Base-by-base conservation (phyloP, 2,797 vertebrate species). In the Gadopsis marmoratus region DNA sequence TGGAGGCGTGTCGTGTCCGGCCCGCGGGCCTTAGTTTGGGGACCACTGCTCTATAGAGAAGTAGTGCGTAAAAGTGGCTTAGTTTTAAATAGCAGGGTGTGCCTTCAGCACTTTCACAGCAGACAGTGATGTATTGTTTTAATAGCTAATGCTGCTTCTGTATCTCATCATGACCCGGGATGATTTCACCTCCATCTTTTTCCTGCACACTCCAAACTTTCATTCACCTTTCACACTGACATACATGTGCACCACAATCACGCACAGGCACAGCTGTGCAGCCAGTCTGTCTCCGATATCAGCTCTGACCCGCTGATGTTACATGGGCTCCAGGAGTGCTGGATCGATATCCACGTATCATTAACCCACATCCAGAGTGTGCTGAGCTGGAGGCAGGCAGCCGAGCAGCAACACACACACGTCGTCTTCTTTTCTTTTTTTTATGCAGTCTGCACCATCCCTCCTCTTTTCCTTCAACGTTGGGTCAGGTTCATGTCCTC, bases 341-440 rank as follows among this genome's bases (percentile, higher is more conserved):
- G 45, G 75, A 91, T 92, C 91, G 86, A 83, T 91, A 86, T 55
- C 66, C 71, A 61, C 60, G 69, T 88, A 76, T 90, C 84, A 90
- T 89, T 90, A 89, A 90, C 83, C 87, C 74, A 89, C 72, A 87
- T 92, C 77, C 70, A 74, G 68, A 50, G 35, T 45, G 21, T 67
- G 71, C 65, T 71, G 62, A 48, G 69, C 78, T 67, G 53, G 54
- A 84, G 70, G 70, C 79, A 77, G 26, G n/a, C 66, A 53, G 68
- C 43, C 3, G 19, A 65, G 70, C 59, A 65, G 2, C 17, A 6
- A 62, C 50, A 72, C 71, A 82, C 55, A 78, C 68, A 55, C 59
- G 59, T 63, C 6, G 0, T 50, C 35, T 54, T 47, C 17, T 41
- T 64, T 71, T 41, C 48, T 8, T 41, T 64, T 71, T 41, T 53